Base-by-base conservation (phyloP, 2,797 vertebrate species). In the Xyrichtys novacula region DNA sequence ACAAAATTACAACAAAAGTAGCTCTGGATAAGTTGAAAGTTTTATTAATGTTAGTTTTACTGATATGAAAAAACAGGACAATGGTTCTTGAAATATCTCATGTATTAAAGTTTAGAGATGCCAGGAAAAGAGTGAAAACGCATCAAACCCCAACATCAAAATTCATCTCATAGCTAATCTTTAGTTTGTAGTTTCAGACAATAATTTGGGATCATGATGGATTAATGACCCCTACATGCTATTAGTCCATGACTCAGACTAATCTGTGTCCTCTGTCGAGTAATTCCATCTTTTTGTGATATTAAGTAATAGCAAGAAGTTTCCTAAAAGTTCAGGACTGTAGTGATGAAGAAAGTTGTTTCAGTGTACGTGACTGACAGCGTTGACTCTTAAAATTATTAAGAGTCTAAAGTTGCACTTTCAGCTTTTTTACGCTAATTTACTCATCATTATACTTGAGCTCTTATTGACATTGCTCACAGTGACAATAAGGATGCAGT, bases 141-240 rank as follows among this genome's bases (percentile, higher is more conserved):
- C 8, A 49, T 29, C n/a, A 11, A 31, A 0, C 16, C 42, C 10
- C 39, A 16, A 20, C 22, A 28, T n/a, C 28, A 50, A n/a, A 20
- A 63, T 42, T 59, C 26, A 20, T 10, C 17, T 3, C 6, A 1
- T 43, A 29, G 6, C 38, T 65, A 25, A 2, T 28, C 23, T 65
- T 17, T 16, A 36, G 22, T 58, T 46, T 34, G n/a, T 16, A 17
- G 57, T 52, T 64, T 61, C 25, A 43, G 26, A 67, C 14, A 72
- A 73, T 29, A 76, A 61, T 14, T 54, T 10, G 11, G 39, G 38
- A 77, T 80, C 69, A 40, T 42, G 7, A 23, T 4, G 26, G 61
- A 73, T 78, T 71, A 42, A 54, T 49, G 25, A 32, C 3, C 19
- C 43, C 38, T 59, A 52, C 64, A 62, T 22, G 10, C 22, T 32